Evolutionary conservation across 2,797 vertebrate species (phyloP).

Genomic region (Paguma larvata): DNA sequence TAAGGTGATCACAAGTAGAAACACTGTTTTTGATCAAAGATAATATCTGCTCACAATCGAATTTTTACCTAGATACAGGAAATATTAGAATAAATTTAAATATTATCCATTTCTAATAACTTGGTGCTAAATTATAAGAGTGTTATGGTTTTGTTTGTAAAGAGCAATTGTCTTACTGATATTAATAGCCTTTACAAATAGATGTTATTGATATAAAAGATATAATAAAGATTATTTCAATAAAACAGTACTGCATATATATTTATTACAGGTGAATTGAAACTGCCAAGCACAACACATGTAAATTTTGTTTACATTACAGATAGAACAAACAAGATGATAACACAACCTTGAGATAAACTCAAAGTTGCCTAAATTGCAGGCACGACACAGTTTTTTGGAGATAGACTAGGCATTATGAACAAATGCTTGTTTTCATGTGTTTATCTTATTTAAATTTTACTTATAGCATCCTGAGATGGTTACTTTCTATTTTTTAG

Average conservation of each 20-base stretch:
- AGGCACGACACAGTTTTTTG: background rate
- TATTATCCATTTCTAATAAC: background rate
- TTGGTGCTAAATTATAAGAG: background rate
- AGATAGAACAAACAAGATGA: background rate
- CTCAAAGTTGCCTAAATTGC: background rate
- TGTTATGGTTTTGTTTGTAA: background rate
- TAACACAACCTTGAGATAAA: background rate
- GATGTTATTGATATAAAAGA: background rate
- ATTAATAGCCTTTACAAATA: background rate
- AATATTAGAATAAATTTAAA: constrained; percentile 42
- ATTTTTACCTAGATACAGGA: background rate
- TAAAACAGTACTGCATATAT: background rate
- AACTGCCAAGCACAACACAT: background rate
- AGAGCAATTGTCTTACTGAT: background rate
- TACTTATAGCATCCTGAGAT: background rate
- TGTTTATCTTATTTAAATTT: constrained; percentile 7
- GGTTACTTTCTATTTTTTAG: background rate
- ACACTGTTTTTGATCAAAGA: background rate
- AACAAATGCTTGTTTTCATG: background rate
- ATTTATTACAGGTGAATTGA: background rate
- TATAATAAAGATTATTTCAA: background rate
- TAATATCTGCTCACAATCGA: background rate
- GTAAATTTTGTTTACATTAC: background rate
- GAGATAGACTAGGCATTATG: background rate
- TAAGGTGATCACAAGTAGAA: background rate